Evolutionary conservation across 1,140 invertebrate genomes (phyloP).

Genomic region (Spodoptera litura): DNA sequence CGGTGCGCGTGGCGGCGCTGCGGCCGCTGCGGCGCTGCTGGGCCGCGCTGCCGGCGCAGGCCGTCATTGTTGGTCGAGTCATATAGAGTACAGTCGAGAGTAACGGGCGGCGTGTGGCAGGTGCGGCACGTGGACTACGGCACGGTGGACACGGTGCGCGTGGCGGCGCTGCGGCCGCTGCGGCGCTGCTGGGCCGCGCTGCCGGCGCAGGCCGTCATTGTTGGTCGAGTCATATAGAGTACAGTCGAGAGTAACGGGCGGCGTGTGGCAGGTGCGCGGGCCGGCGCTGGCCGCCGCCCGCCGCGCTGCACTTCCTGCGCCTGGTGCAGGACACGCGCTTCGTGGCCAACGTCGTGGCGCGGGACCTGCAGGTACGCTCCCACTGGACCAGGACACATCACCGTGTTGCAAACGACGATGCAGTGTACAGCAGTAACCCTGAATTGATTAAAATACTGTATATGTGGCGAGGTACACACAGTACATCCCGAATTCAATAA

Average conservation of each 20-base stretch:
- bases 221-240: too few relatives aligned
- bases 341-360: conserved; percentile 63
- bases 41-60: conserved; percentile 64
- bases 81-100: too few relatives aligned
- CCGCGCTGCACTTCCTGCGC: conserved; percentile 60
- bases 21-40: conserved; percentile 63
- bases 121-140: conserved; percentile 76
- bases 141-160: conserved; percentile 65
- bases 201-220: conserved; percentile 67
- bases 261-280: conserved; percentile 57
- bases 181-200: conserved; percentile 59
- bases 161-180: conserved; percentile 59
- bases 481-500: too few relatives aligned
- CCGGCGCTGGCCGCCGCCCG: conserved; percentile 67
- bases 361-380: conserved; percentile 37
- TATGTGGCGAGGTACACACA: too few relatives aligned
- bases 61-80: too few relatives aligned
- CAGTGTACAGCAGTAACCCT: too few relatives aligned
- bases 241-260: too few relatives aligned
- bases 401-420: too few relatives aligned
- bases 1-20: conserved; percentile 49
- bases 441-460: too few relatives aligned
- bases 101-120: conserved; percentile 31
- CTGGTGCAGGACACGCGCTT: conserved; percentile 61
- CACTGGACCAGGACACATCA: background rate